A percentile compares a stretch with the other conserved stretches of the same genome.
Conservation (phyloP, 1,140 invertebrate species). For the Drosophila novamexicana region DNA sequence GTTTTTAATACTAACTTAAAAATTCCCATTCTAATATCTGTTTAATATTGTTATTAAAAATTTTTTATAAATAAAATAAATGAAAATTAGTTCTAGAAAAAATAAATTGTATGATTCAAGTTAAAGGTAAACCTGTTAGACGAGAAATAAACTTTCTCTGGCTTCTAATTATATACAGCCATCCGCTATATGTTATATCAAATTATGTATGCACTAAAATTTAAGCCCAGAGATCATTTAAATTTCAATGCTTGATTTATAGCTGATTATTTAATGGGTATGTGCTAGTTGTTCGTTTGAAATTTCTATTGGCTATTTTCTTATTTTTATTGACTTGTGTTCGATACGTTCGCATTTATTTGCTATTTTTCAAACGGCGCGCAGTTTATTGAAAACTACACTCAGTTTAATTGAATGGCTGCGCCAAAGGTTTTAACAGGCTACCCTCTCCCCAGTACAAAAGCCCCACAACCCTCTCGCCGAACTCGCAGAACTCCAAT, state of each 20-base stretch:
- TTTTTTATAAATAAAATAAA: too few relatives aligned
- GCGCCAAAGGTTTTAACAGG: constrained; percentile 56
- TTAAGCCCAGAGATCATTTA: too few relatives aligned
- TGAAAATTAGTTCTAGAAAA: too few relatives aligned
- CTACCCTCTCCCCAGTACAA: not conserved
- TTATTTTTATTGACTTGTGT: constrained; percentile 43
- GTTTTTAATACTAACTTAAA: too few relatives aligned
- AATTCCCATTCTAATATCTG: too few relatives aligned
- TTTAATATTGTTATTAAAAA: too few relatives aligned
- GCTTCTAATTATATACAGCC: too few relatives aligned
- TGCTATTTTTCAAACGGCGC: constrained; percentile 72
- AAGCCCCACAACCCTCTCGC: not conserved
- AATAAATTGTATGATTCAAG: too few relatives aligned
- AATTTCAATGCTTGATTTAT: not conserved
- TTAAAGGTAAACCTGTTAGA: too few relatives aligned
- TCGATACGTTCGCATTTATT: constrained; percentile 64
- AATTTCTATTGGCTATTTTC: constrained; percentile 1
- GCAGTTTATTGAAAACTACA: constrained; percentile 79
- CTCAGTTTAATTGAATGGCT: constrained; percentile 78
- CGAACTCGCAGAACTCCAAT: constrained; percentile 1
- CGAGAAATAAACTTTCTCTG: too few relatives aligned
- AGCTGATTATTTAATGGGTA: constrained; percentile 8
- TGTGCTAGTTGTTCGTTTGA: not conserved
- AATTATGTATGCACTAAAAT: too few relatives aligned
- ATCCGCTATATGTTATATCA: too few relatives aligned